Conservation (phyloP, 2,888 invertebrate genomes). For the Heliconius cydno region DNA sequence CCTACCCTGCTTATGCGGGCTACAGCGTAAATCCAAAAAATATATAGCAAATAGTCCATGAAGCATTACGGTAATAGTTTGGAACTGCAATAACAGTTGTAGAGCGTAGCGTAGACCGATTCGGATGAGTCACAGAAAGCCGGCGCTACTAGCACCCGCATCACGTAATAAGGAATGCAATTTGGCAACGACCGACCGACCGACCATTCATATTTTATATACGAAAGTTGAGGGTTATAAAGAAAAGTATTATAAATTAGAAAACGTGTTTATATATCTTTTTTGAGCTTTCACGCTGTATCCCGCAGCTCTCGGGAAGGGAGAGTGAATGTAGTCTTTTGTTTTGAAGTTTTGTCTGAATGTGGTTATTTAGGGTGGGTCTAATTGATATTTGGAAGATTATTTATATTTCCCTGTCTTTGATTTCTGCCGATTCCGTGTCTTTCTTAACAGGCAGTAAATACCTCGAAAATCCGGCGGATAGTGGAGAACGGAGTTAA, state of each 20-base stretch:
- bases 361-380: background rate
- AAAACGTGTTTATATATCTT: background rate
- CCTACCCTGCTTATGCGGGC: no score
- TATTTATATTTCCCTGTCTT: background rate
- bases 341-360: no score
- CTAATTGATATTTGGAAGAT: background rate
- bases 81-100: background rate
- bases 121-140: slow-evolving; percentile 7
- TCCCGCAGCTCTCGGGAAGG: background rate
- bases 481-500: no score
- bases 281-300: background rate
- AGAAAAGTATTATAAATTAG: background rate
- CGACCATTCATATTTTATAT: slow-evolving; percentile 6
- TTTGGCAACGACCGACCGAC: slow-evolving; percentile 14
- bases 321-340: background rate
- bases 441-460: background rate
- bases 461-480: no score
- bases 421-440: background rate
- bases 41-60: background rate
- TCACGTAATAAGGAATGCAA: slow-evolving; percentile 21
- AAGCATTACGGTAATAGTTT: background rate
- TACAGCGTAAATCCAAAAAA: no score
- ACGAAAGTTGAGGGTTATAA: background rate
- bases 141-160: slow-evolving; percentile 5
- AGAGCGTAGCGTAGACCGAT: background rate